Base-by-base conservation (phyloP, 2,888 invertebrate genomes). In the Hymenopus coronatus region DNA sequence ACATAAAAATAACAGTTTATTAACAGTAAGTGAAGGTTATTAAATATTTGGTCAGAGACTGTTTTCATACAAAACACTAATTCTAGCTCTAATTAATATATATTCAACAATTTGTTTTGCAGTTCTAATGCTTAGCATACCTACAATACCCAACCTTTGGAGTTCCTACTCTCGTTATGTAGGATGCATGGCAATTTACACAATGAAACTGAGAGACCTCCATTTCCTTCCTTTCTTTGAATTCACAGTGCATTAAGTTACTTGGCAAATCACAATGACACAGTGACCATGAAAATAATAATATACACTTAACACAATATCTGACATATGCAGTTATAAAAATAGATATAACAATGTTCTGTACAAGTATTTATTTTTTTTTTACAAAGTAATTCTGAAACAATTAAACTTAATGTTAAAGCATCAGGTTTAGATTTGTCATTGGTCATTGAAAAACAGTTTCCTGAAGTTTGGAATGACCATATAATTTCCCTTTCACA, bases 1-100 rank as follows among this genome's bases (percentile, higher is more conserved):
- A 40, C 30, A 87, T 33, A n/a, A 87, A 87, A 87, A 87, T 87
- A 87, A 86, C 70, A 87, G 87, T 87, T 87, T 87, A 87, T 87
- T 87, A 87, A 87, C 87, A 82, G 87, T 30, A 87, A 87, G 82
- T 82, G 81, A 86, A 25, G 27, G 84, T 84, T 70, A 70, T 70
- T 70, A 70, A 84, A 85, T 85, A 85, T 85, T 40, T 85, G 85
- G 85, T 85, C n/a, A 85, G 54, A 20, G 54, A 2, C 54, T 70
- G 54, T 70, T 40, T 40, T 70, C 54, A 25, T 70, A 70, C 54
- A 70, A 70, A 70, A 70, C 4, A 20, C 25, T 70, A 70, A 25
- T 70, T 70, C 54, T 70, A 70, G 54, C 54, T 70, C 54, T 70
- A 70, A 70, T 40, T 70, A 70, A 25, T 70, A 70, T 70, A 70